Conservation (phyloP, 2,113 vertebrate genomes). For the Brachirus orientalis region DNA sequence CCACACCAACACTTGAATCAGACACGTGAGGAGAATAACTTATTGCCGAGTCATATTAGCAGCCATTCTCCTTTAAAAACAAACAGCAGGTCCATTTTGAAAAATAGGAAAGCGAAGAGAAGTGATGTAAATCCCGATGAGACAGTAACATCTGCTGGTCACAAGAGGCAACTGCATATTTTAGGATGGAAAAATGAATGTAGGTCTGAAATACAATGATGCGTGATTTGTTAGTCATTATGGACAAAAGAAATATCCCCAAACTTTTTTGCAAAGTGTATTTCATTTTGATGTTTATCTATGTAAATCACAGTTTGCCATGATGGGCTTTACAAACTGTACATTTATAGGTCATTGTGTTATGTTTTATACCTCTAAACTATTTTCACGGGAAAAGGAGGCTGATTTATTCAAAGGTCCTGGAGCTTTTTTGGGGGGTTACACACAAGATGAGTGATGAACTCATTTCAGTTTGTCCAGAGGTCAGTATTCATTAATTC, state of each 20-base stretch:
- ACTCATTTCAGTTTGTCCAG: neutral
- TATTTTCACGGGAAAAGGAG: no score
- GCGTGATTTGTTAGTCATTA: no score
- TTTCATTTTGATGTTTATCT: no score
- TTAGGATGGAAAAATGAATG: neutral
- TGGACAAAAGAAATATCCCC: no score
- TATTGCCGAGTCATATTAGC: neutral
- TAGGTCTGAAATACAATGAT: neutral
- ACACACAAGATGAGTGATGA: constrained; percentile 3
- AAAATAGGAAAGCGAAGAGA: neutral
- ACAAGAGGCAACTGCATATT: neutral
- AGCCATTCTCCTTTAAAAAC: neutral
- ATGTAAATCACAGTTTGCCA: no score
- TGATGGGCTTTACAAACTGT: no score
- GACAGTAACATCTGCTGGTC: constrained; percentile 6
- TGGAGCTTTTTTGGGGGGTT: neutral
- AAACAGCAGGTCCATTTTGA: neutral
- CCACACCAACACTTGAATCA: neutral
- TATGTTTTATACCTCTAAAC: no score
- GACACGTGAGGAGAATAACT: neutral
- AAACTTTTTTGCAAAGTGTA: no score
- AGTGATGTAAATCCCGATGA: neutral
- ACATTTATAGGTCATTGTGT: no score
- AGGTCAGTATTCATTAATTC: neutral
- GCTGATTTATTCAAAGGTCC: no score